Conservation (phyloP, 2,113 vertebrate species). For the Hippocampus barbouri region DNA sequence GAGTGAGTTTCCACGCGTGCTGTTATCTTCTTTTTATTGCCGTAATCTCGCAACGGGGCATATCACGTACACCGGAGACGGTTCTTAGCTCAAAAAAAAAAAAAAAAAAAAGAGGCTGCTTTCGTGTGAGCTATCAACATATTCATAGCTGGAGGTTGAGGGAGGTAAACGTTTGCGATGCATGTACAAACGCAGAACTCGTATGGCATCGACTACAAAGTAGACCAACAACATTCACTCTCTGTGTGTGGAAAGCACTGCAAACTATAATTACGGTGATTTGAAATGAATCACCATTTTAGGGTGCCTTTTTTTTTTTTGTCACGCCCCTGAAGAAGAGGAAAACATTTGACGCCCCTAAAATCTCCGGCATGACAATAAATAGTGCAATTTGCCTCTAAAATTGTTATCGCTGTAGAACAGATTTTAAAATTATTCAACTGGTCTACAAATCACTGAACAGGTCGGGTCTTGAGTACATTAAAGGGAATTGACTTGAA, state of each 20-base stretch:
- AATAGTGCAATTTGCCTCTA: too few relatives aligned
- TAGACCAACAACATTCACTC: not conserved
- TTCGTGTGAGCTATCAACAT: not conserved
- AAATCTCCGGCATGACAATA: too few relatives aligned
- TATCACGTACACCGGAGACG: not conserved
- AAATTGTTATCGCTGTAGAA: too few relatives aligned
- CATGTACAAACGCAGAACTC: not conserved
- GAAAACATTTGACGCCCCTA: too few relatives aligned
- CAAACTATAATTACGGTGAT: not conserved
- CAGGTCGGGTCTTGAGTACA: too few relatives aligned
- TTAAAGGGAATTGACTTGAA: too few relatives aligned
- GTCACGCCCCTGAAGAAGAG: too few relatives aligned
- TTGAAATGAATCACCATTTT: not conserved
- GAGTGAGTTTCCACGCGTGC: not conserved
- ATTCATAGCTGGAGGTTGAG: not conserved
- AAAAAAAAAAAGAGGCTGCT: too few relatives aligned
- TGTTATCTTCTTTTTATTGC: slow-evolving; percentile 5
- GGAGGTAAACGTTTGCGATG: not conserved
- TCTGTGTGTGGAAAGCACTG: not conserved
- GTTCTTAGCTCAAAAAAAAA: not conserved
- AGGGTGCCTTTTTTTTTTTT: not conserved
- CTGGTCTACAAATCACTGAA: too few relatives aligned
- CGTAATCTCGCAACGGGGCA: not conserved
- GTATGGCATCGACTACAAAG: not conserved
- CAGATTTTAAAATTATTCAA: too few relatives aligned